These are phyloP conservation scores for Leptinotarsa tumamoca DNA, from an alignment of 2,888 invertebrate species.

Conservation along the genomic window DNA sequence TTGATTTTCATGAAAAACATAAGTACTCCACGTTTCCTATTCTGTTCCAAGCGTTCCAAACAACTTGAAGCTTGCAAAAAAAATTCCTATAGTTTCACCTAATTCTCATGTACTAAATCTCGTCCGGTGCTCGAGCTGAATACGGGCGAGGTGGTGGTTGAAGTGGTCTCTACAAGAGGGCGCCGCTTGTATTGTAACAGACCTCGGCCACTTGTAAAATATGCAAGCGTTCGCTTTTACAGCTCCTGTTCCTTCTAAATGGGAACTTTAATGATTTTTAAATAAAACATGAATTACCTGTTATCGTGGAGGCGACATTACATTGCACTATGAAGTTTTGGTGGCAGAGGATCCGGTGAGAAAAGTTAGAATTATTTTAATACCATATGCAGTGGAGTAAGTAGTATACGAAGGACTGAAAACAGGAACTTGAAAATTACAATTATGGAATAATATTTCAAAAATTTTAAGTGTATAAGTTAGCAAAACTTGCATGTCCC, in stretches of 20 bases:
- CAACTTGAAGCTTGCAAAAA: too few species aligned
- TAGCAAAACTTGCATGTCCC: too few species aligned
- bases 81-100: too few species aligned
- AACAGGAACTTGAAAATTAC: too few species aligned
- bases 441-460: too few species aligned
- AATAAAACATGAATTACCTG: constrained; percentile 49
- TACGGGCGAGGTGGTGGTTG: not conserved
- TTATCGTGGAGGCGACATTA: constrained; percentile 26
- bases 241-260: constrained; percentile 47
- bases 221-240: constrained; percentile 48
- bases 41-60: too few species aligned
- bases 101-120: constrained; percentile 17
- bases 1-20: too few species aligned
- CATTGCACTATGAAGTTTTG: not conserved
- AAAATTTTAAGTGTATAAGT: too few species aligned
- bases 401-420: too few species aligned
- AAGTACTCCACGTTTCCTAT: too few species aligned
- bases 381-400: too few species aligned
- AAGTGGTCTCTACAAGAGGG: constrained; percentile 21
- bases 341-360: not conserved
- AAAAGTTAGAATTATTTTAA: not conserved
- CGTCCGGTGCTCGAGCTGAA: constrained; percentile 37
- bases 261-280: constrained; percentile 53
- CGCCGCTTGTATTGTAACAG: constrained; percentile 16
- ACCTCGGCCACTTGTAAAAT: constrained; percentile 40